A percentile compares a stretch with the other conserved stretches of the same genome.
These are phyloP conservation scores for Hypotaenidia philippensis DNA, from an alignment of 2,797 vertebrate species.

Conservation along the genomic window DNA sequence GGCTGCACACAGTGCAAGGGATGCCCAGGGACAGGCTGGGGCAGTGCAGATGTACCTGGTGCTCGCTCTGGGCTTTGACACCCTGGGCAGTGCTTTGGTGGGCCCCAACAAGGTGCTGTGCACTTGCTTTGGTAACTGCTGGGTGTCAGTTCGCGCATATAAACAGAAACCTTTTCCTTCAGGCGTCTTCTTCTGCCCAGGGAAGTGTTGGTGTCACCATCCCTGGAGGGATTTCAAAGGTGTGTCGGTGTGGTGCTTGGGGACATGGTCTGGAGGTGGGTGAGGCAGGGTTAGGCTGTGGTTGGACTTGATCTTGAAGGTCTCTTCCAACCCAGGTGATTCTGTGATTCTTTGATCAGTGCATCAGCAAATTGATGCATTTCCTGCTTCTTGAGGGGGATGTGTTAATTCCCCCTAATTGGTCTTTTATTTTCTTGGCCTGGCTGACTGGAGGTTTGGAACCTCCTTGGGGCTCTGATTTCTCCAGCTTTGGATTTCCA, in stretches of 20 bases:
- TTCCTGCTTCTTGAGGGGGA: not conserved
- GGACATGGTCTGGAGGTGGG: no score
- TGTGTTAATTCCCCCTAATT: not conserved
- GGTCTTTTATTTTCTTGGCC: not conserved
- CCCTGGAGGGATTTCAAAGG: no score
- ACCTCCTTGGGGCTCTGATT: not conserved
- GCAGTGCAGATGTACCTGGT: accelerated
- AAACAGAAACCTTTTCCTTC: not conserved
- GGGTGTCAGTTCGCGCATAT: not conserved
- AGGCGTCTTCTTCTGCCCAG: not conserved
- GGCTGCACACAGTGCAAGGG: not conserved
- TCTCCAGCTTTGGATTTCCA: not conserved
- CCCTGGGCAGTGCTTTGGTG: not conserved
- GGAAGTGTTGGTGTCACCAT: no score
- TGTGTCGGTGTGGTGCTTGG: no score
- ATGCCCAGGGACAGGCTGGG: accelerated
- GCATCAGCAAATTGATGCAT: not conserved
- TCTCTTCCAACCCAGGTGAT: no score
- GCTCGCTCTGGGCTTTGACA: not conserved
- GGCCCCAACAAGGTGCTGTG: not conserved
- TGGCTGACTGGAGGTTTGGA: not conserved
- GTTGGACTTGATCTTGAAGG: no score
- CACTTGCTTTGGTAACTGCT: not conserved
- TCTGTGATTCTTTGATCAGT: not conserved
- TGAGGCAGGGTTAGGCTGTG: no score